Evolutionary conservation across 2,113 vertebrate genomes (phyloP).

Genomic region (Orientallactaga bullata): DNA sequence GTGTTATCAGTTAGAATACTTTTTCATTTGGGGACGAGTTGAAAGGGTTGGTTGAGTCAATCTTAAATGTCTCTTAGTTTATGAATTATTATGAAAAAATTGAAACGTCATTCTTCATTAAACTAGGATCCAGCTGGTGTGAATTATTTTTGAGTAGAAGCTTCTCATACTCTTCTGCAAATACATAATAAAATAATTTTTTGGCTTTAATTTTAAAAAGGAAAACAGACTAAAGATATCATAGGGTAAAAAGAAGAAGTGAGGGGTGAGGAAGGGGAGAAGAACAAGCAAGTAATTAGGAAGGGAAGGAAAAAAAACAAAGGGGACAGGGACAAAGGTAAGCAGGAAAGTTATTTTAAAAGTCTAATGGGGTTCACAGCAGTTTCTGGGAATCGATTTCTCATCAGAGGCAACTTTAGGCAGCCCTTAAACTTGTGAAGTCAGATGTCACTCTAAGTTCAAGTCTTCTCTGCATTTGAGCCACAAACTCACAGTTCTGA

Average conservation of each 20-base stretch:
- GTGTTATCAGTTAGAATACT: neutral
- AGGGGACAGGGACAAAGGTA: neutral
- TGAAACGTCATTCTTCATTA: neutral
- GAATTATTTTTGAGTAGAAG: neutral
- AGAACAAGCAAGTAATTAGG: neutral
- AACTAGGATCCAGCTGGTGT: neutral
- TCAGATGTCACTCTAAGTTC: slow-evolving; percentile 39
- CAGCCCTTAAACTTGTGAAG: slow-evolving; percentile 57
- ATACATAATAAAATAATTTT: neutral
- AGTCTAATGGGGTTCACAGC: neutral
- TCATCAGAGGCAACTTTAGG: neutral
- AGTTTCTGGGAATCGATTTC: slow-evolving; percentile 59
- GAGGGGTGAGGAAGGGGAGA: fast-evolving
- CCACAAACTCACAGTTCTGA: slow-evolving; percentile 24
- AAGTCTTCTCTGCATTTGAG: slow-evolving; percentile 1
- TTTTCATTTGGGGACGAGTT: neutral
- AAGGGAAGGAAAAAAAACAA: neutral
- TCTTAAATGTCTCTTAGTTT: neutral
- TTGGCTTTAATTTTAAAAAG: neutral
- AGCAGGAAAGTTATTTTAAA: slow-evolving; percentile 4
- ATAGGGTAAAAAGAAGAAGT: neutral
- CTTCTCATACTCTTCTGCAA: neutral
- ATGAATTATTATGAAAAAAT: slow-evolving; percentile 10
- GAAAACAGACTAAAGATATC: neutral
- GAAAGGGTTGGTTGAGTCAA: neutral